Evolutionary conservation across 2,888 invertebrate genomes (phyloP), one percentile per base, ranked within the genome.

Genomic region (Cheilosia urbana): DNA sequence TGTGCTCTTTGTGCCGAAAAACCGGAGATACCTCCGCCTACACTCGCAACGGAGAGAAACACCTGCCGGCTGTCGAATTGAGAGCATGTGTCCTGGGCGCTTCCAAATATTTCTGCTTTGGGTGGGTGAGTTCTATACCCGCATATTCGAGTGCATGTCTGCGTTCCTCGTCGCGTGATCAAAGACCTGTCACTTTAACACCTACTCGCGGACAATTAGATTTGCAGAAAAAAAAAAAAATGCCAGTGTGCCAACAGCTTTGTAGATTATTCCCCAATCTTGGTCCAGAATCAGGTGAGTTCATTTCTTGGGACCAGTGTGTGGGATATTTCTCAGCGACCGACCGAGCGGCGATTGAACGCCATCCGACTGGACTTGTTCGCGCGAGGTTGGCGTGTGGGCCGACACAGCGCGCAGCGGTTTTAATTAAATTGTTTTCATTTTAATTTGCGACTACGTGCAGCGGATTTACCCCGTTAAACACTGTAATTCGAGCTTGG

Each of bases 341-440:
- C 45, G 45, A 45, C 17, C 45, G 45, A n/a, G n/a, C 6, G 6
- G 17, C 17, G 71, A 49, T 47, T 72, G 71, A 37, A 37, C 37
- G 37, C 42, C 73, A 63, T 63, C 73, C 42, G 60, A 77, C 37
- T 65, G 72, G 78, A 69, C 79, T 57, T 60, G 73, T 45, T 57
- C 24, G 65, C 24, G 19, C 42, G 37, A 19, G n/a, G 19, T 53
- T 66, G 34, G 75, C 68, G 51, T 51, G 82, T 77, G 80, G 75
- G 76, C 45, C 62, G 80, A 30, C 49, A 49, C 47, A 13, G 34
- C 27, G 27, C 40, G 2, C 19, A 76, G 81, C 75, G 63, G 72
- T 62, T 81, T 80, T 81, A 85, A 85, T 85, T 85, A 85, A 85
- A 85, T 85, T 85, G 85, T 85, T 85, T 85, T 85, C 81, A 58